Evolutionary conservation across 2,113 vertebrate genomes (phyloP), one percentile per base, ranked within the genome.

Genomic region (Drymodes brunneopygia): DNA sequence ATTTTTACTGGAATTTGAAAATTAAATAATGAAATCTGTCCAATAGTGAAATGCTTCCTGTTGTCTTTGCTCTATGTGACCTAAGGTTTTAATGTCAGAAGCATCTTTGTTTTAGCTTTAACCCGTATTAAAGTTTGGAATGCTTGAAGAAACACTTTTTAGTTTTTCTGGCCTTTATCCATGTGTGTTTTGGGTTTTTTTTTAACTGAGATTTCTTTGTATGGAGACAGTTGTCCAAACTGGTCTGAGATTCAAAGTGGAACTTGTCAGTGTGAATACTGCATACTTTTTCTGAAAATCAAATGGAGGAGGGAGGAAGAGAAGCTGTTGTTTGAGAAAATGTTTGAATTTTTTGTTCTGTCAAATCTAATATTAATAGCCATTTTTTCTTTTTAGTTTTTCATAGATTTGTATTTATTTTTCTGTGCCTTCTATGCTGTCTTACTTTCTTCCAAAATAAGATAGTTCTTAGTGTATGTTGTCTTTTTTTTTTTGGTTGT

Each of bases 271-370:
- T 82, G 29, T 58, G 62, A 66, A 19, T 38, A 31, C 15, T 66
- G 17, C 20, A 5, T 14, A 31, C 21, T 47, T 56, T 57, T 87
- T 81, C 42, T 93, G 77, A 89, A 81, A 81, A 79, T 58, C 38
- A 65, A 33, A 35, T 2, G 3, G 5, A 6, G 4, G 7, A 12
- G 29, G 8, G 2, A 16, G 3, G 4, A 42, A 33, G 12, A 40
- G 40, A 53, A 90, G 22, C 12, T 79, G 33, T 36, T 66, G 9
- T 35, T 77, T 8, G 10, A 72, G 17, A 44, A 77, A 40, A 53
- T 29, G 5, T 20, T 78, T 51, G 29, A 40, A 12, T 36, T 70
- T 57, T 92, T 47, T 31, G 11, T 60, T 86, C 9, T 70, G 8
- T 62, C 21, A 48, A 47, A 47, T 23, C 15, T 57, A 44, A 36